phyloP scores from a whole-genome alignment of 2,113 vertebrate species.

The Atherinomorus stipes region DNA sequence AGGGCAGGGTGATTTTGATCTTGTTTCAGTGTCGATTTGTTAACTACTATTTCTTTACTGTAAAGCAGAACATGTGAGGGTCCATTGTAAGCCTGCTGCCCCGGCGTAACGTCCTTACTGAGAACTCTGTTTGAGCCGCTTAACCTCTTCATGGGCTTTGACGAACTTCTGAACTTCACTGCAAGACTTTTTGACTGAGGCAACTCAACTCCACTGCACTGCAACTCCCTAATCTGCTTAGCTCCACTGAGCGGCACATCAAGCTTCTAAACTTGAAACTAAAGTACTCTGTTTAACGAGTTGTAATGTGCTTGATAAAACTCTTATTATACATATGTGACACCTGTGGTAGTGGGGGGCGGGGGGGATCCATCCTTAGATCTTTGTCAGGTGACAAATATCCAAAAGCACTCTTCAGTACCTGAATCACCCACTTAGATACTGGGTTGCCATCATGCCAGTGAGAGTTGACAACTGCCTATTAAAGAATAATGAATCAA shows the following conservation, averaged over 20 bases:
- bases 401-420: too few species aligned
- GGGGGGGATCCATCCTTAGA: too few species aligned
- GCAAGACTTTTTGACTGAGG: constrained; percentile 35
- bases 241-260: constrained; percentile 10
- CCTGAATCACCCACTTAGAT: too few species aligned
- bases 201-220: constrained; percentile 14
- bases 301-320: background rate
- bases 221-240: constrained; percentile 43
- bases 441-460: too few species aligned
- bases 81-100: constrained; percentile 41
- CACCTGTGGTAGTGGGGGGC: background rate
- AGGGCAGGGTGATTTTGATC: constrained; percentile 41
- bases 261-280: constrained; percentile 1
- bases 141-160: constrained; percentile 29
- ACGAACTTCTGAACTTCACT: constrained; percentile 57
- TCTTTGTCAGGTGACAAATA: too few species aligned
- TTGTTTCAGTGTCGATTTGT: constrained; percentile 32
- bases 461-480: too few species aligned
- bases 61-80: constrained; percentile 39
- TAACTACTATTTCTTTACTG: constrained; percentile 45
- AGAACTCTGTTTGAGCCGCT: constrained; percentile 42
- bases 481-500: too few species aligned
- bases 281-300: background rate
- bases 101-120: constrained; percentile 5
- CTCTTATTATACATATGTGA: constrained; percentile 6